Percentiles rank a stretch among this genome's conserved stretches.
These are phyloP conservation scores for Glareola pratincola DNA, from an alignment of 2,113 vertebrate species.

Conservation along the genomic window DNA sequence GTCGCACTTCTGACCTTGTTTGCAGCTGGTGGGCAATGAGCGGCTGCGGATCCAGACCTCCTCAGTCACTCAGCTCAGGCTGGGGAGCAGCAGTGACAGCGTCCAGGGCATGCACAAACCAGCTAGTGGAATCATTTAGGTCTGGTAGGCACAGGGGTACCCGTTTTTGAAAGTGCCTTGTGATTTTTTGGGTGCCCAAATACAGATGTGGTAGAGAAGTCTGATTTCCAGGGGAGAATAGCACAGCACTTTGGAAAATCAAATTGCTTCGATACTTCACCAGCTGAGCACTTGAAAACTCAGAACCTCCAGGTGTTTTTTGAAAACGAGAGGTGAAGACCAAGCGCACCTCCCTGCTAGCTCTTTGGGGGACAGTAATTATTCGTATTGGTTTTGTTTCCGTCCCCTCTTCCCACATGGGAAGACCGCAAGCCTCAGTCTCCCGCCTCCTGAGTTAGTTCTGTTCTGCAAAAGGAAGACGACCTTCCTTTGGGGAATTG, in stretches of 20 bases:
- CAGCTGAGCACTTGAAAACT: neutral
- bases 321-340: neutral
- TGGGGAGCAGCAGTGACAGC: neutral
- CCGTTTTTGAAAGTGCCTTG: neutral
- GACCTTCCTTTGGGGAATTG: neutral
- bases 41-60: neutral
- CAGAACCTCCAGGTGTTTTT: neutral
- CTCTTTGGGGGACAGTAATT: neutral
- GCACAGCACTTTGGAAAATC: neutral
- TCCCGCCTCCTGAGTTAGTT: neutral
- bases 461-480: neutral
- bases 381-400: neutral
- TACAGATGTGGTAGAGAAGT: neutral
- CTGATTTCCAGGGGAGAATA: neutral
- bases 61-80: neutral
- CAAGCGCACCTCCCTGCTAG: neutral
- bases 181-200: neutral
- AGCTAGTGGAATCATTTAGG: neutral
- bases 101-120: neutral
- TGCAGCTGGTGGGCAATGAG: neutral
- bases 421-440: neutral
- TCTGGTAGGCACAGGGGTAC: neutral
- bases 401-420: neutral
- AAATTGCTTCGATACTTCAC: neutral
- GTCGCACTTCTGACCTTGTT: neutral